Conservation (phyloP, 2,113 vertebrate genomes). For the Origma solitaria region DNA sequence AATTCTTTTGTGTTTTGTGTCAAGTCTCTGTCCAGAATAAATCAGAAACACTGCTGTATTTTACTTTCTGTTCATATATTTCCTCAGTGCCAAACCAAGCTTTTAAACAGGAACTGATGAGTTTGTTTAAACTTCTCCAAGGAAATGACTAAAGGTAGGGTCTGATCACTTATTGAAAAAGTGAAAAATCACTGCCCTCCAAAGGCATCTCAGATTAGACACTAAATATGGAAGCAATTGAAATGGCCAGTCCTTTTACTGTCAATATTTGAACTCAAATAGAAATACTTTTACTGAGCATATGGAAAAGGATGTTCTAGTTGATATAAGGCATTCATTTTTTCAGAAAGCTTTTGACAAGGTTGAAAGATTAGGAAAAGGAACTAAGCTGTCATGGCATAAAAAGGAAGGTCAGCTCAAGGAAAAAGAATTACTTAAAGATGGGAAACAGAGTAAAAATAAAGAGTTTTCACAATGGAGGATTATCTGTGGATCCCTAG, state of each 20-base stretch:
- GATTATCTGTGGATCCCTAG: background rate
- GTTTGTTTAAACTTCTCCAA: background rate
- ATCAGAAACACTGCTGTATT: background rate
- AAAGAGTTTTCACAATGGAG: background rate
- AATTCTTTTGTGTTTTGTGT: background rate
- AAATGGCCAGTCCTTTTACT: background rate
- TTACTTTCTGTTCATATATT: background rate
- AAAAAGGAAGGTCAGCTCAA: background rate
- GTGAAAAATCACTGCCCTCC: background rate
- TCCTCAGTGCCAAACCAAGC: background rate
- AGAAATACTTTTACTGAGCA: background rate
- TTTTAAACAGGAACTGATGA: background rate
- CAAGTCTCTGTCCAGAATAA: background rate
- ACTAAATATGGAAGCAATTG: background rate
- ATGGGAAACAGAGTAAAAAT: background rate
- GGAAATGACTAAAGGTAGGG: background rate
- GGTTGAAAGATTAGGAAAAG: background rate
- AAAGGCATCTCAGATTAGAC: background rate
- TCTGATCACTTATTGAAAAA: background rate
- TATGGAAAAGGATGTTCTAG: background rate
- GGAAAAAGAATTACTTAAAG: background rate
- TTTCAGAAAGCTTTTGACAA: background rate
- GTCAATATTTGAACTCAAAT: background rate
- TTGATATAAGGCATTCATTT: background rate
- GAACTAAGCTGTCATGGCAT: background rate